These are phyloP conservation scores for Eulemur rufifrons DNA, from an alignment of 2,113 vertebrate genomes.

Conservation along the genomic window DNA sequence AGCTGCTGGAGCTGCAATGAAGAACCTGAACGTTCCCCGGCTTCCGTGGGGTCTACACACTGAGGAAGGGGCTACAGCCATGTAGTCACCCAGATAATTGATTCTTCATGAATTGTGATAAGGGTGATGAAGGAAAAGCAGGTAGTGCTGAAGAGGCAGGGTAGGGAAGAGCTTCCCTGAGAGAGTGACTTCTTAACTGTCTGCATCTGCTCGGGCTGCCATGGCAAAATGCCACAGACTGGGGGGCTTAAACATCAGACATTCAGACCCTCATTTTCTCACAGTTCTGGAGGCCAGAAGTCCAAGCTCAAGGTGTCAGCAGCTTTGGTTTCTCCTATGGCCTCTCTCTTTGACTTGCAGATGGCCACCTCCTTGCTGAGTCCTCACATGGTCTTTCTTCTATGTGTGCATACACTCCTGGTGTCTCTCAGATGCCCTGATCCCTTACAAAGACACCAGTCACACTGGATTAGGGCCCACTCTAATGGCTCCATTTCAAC, in stretches of 20 bases:
- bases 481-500: background rate
- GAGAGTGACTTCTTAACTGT: background rate
- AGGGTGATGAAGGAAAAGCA: background rate
- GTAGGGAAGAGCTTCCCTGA: background rate
- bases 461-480: background rate
- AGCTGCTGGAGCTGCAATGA: background rate
- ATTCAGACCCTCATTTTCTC: background rate
- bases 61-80: background rate
- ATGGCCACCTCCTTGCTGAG: background rate
- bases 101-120: background rate
- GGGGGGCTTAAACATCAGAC: background rate
- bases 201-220: background rate
- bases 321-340: background rate
- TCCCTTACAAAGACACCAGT: background rate
- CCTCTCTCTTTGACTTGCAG: background rate
- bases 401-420: background rate
- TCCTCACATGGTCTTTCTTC: background rate
- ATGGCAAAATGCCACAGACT: background rate
- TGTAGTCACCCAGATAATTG: background rate
- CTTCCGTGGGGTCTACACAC: background rate
- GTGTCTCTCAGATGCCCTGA: background rate
- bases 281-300: background rate
- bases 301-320: background rate
- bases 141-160: rapidly evolving
- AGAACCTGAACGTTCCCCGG: background rate